Conservation (phyloP, 2,888 invertebrate genomes). For the Thumatha senex region DNA sequence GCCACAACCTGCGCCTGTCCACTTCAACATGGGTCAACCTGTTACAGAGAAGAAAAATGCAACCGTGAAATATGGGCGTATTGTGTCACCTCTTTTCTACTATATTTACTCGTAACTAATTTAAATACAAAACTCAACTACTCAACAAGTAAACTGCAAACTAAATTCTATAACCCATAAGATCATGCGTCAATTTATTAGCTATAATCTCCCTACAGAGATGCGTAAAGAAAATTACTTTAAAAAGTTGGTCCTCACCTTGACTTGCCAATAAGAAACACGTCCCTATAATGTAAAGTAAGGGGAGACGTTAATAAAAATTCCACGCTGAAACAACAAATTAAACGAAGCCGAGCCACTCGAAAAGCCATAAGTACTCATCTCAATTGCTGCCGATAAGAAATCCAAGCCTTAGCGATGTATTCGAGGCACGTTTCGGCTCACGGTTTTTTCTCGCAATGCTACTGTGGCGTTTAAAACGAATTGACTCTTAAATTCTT, state of each 20-base stretch:
- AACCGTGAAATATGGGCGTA: no score
- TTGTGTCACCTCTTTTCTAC: no score
- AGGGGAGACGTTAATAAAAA: conserved; percentile 82
- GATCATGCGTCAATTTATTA: conserved; percentile 39
- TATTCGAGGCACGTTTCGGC: conserved; percentile 82
- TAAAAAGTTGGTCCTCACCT: conserved; percentile 57
- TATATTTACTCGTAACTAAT: no score
- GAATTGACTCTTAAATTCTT: conserved; percentile 83
- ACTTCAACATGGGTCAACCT: no score
- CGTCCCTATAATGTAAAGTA: conserved; percentile 71
- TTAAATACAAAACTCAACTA: conserved; percentile 26
- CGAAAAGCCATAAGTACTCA: conserved; percentile 84
- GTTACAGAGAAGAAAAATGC: no score
- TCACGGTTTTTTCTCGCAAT: conserved; percentile 80
- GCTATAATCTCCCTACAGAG: conserved; percentile 26
- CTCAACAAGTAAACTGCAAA: conserved; percentile 42
- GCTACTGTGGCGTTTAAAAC: conserved; percentile 79
- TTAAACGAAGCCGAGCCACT: conserved; percentile 83
- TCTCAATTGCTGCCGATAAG: conserved; percentile 83
- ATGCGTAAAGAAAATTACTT: conserved; percentile 32
- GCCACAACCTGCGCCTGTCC: no score
- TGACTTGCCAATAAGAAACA: conserved; percentile 61
- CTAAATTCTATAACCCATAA: conserved; percentile 22
- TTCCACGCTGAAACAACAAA: conserved; percentile 83
- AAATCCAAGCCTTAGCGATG: conserved; percentile 81